Evolutionary conservation across 1,140 invertebrate species (phyloP).

Genomic region (Sycophila sp.): DNA sequence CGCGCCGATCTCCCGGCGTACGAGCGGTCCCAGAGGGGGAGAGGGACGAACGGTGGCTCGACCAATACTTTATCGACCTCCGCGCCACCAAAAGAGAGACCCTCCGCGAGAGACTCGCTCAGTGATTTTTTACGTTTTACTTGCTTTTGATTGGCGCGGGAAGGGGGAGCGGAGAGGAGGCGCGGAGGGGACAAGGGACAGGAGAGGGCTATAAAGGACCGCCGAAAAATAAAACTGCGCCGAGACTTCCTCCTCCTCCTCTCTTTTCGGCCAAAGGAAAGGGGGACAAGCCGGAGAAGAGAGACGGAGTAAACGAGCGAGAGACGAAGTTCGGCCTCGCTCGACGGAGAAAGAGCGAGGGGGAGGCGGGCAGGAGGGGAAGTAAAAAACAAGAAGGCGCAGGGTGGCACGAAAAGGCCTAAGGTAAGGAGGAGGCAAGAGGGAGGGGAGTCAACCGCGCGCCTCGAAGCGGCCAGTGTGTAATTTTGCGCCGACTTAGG

Average conservation of each 20-base stretch:
- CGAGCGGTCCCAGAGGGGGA: slow-evolving; percentile 9
- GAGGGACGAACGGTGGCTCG: slow-evolving; percentile 34
- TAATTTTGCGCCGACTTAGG: slow-evolving; percentile 68
- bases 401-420: slow-evolving; percentile 34
- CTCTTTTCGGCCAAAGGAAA: slow-evolving; percentile 48
- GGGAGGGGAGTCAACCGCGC: slow-evolving; percentile 45
- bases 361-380: no score
- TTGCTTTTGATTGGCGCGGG: slow-evolving; percentile 60
- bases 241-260: slow-evolving; percentile 52
- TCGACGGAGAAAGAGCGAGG: slow-evolving; percentile 39
- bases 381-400: slow-evolving; percentile 22
- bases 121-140: slow-evolving; percentile 62
- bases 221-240: slow-evolving; percentile 60
- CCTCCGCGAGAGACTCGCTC: slow-evolving; percentile 55
- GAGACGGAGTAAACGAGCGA: slow-evolving; percentile 35
- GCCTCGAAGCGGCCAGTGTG: slow-evolving; percentile 62
- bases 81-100: slow-evolving; percentile 52
- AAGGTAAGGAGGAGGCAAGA: slow-evolving; percentile 30
- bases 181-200: slow-evolving; percentile 30
- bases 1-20: background rate
- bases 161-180: slow-evolving; percentile 13
- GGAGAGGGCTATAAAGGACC: slow-evolving; percentile 57
- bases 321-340: slow-evolving; percentile 32
- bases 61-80: slow-evolving; percentile 59
- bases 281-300: slow-evolving; percentile 37